Evolutionary conservation across 2,888 invertebrate genomes (phyloP).

Genomic region (Chaitophorus viminalis): DNA sequence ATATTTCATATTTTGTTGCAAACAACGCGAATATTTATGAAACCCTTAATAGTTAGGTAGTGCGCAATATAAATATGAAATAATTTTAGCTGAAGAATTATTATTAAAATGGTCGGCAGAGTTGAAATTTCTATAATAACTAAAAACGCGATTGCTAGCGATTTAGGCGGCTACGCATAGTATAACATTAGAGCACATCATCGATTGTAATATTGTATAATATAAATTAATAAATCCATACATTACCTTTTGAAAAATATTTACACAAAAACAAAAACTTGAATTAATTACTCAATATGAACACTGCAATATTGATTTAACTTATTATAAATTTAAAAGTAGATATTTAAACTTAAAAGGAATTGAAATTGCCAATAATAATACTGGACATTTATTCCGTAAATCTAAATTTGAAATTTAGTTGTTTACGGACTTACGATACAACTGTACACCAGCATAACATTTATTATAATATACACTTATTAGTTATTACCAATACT

Average conservation of each 20-base stretch:
- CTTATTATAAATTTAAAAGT: neutral
- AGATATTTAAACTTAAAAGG: neutral
- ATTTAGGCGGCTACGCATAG: neutral
- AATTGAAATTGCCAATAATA: neutral
- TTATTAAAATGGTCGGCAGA: neutral
- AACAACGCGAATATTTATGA: neutral
- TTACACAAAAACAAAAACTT: conserved; percentile 1
- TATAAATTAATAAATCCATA: conserved; percentile 1
- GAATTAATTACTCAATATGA: conserved; percentile 6
- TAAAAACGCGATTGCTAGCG: neutral
- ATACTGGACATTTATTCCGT: neutral
- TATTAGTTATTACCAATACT: neutral
- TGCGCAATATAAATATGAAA: neutral
- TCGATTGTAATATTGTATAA: neutral
- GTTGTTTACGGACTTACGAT: neutral
- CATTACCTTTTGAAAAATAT: conserved; percentile 37
- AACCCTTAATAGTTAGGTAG: neutral
- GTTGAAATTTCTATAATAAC: neutral
- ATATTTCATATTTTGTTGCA: neutral
- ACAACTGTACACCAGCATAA: neutral
- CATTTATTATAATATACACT: no score
- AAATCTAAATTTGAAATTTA: neutral
- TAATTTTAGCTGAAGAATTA: neutral
- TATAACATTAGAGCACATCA: neutral
- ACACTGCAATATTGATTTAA: neutral